phyloP scores from a whole-genome alignment of 2,888 invertebrate species.

The Megastigmus dorsalis region DNA sequence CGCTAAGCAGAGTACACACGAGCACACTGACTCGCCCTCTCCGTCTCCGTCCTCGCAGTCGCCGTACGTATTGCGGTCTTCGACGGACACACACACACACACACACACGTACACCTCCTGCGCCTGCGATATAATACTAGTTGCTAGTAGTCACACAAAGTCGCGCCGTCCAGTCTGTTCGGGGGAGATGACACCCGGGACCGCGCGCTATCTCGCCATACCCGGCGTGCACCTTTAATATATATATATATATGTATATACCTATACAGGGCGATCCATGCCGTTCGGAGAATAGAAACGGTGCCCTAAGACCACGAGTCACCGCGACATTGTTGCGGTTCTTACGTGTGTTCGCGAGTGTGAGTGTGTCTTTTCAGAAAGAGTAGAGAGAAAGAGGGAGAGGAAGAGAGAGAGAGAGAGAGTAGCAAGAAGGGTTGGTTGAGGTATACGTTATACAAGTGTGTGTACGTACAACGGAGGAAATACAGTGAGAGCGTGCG shows the following conservation, averaged over 20 bases:
- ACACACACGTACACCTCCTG: no score
- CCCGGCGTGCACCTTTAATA: not conserved
- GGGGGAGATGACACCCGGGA: not conserved
- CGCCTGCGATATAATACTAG: no score
- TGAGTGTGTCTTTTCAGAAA: not conserved
- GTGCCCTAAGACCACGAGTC: constrained; percentile 19
- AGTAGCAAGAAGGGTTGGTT: not conserved
- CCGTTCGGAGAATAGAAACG: constrained; percentile 24
- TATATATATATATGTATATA: not conserved
- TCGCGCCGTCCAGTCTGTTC: not conserved
- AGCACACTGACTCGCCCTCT: no score
- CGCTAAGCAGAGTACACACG: no score
- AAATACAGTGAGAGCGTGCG: constrained; percentile 51
- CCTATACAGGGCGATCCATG: not conserved
- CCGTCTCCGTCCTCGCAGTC: no score
- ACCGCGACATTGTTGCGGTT: not conserved
- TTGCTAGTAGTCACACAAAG: no score
- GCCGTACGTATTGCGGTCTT: no score
- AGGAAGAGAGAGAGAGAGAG: not conserved
- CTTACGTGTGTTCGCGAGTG: not conserved
- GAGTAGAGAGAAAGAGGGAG: not conserved
- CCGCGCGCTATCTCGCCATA: constrained; percentile 10
- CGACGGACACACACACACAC: no score
- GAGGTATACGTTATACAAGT: not conserved
- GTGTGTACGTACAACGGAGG: constrained; percentile 1